Base-by-base conservation (phyloP, 2,113 vertebrate genomes). In the Saimiri boliviensis region DNA sequence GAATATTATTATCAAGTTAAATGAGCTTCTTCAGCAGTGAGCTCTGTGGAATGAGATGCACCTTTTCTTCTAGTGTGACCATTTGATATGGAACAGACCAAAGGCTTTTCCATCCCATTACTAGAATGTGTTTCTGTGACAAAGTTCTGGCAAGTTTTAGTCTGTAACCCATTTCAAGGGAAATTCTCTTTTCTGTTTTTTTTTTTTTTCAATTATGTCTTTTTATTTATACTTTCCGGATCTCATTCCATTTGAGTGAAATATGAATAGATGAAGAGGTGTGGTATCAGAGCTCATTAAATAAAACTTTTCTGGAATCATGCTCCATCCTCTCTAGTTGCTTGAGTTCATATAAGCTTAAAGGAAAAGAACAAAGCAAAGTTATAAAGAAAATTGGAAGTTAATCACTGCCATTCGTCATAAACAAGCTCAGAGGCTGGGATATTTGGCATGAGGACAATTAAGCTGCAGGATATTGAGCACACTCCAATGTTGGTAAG, bases 321-420 rank as follows among this genome's bases (percentile, higher is more conserved):
- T 2, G 19, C 13, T 93, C 79, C 23, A 60, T 73, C 93, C 86
- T 25, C 37, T 54, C 35, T 37, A 76, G 85, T 84, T 81, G 21
- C 58, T 60, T 85, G 25, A 77, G 60, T 94, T 77, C 32, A 79
- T 11, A 45, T 76, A 76, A 68, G 11, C 12, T 88, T 87, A 66
- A 73, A 85, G 89, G 37, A 52, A 86, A 89, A 79, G 21, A 93
- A 56, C 23, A 79, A 88, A 84, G 58, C 11, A 63, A 70, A 86
- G 40, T 42, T 21, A 19, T 14, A 40, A 54, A 88, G 68, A n/a
- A 49, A 93, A 49, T 60, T 84, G 54, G 40, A 92, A 66, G 47
- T 40, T 52, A 30, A 5, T 8, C 47, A 3, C 32, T 60, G 30
- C 16, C 2, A 3, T 89, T 87, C 3, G 1, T 84, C 49, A 21